These are phyloP conservation scores for Ormyrus thymus DNA, from an alignment of 2,888 invertebrate species.

Conservation along the genomic window DNA sequence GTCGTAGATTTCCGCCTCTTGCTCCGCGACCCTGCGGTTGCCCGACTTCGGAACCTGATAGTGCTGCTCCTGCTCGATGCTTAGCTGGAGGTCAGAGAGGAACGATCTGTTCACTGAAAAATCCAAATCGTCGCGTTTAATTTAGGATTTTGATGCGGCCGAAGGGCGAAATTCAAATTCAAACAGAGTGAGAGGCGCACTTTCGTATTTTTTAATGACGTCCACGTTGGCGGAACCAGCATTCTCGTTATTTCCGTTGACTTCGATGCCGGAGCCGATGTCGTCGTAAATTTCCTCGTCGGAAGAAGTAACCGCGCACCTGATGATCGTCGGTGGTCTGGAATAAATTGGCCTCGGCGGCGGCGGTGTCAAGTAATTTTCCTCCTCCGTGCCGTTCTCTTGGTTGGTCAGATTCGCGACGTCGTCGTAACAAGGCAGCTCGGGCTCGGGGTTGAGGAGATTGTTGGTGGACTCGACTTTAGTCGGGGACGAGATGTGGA, in stretches of 20 bases:
- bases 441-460: constrained; percentile 5
- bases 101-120: constrained; percentile 44
- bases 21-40: constrained; percentile 20
- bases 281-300: constrained; percentile 69
- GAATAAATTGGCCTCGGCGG: constrained; percentile 66
- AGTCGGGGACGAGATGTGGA: constrained; percentile 54
- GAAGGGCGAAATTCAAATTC: too few species aligned
- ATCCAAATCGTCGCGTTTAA: neutral
- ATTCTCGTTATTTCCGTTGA: constrained; percentile 29
- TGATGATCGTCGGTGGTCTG: constrained; percentile 56
- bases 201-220: constrained; percentile 41
- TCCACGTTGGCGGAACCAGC: constrained; percentile 38
- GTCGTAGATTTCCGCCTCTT: constrained; percentile 67
- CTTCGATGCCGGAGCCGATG: constrained; percentile 56
- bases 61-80: constrained; percentile 61
- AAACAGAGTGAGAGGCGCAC: constrained; percentile 4
- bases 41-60: constrained; percentile 64
- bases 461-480: too few species aligned
- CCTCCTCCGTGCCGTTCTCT: constrained; percentile 39
- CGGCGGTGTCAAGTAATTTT: constrained; percentile 67
- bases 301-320: constrained; percentile 9
- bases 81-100: constrained; percentile 50
- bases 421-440: constrained; percentile 64
- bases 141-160: too few species aligned
- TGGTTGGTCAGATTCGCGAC: constrained; percentile 53